Base-by-base conservation (phyloP, 2,113 vertebrate genomes). In the Dolichallabes microphthalmus region DNA sequence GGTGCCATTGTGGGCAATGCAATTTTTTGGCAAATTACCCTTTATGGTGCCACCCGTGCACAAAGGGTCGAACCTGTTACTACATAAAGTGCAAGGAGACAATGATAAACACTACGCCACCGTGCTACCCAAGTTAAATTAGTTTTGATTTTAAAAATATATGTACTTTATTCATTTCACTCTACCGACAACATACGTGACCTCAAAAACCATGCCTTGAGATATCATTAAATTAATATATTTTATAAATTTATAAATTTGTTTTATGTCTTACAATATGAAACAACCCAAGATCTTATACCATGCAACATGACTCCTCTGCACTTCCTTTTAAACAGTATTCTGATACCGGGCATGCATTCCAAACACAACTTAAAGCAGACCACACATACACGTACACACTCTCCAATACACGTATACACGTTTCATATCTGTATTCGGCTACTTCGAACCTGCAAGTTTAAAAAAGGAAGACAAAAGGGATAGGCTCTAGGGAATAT, bases 401-500 rank as follows among this genome's bases (percentile, higher is more conserved):
- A 17, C 2, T 22, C 11, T 63, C 39, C 14, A n/a, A 66, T 50
- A n/a, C 39, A 81, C 45, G 17, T 45, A 60, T 45, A 20, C 13
- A 19, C 35, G 45, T 64, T 27, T 50, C 82, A 45, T 84, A 73
- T 20, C 73, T 12, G 60, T 32, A 20, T 84, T 63, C 15, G 45
- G 27, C 39, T n/a, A 27, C 2, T 58, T 85, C 76, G 20, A 85
- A 45, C 80, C 39, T 74, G 84, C 17, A 27, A 25, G 20, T 74
- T 61, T 68, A 15, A 69, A 79, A 80, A 71, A 73, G 14, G 17
- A 58, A 85, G 77, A 86, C 39, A 80, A 69, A 78, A 60, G 66
- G 57, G 27, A 61, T 75, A 52, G 39, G 78, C 84, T 73, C 77
- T 73, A 50, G 78, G 68, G 78, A 81, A 86, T 81, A 74, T 81